Evolutionary conservation across 2,888 invertebrate species (phyloP).

Genomic region (Polyommatus iphigenia): DNA sequence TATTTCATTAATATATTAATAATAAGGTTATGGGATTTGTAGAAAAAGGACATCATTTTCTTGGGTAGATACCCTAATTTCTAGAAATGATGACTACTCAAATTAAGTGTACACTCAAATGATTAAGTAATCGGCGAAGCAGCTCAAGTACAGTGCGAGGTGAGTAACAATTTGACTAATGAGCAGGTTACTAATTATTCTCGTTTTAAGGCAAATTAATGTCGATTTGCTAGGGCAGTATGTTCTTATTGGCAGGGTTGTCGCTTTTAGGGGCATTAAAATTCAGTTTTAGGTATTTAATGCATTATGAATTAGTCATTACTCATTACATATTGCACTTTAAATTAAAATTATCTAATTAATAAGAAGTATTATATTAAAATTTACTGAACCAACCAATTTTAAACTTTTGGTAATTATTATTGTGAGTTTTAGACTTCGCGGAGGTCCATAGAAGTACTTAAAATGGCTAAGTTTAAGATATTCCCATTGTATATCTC

Average conservation of each 20-base stretch:
- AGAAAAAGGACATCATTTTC: neutral
- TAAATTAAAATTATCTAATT: no score
- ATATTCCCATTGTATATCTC: neutral
- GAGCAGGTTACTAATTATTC: conserved; percentile 10
- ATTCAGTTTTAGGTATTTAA: neutral
- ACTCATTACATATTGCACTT: no score
- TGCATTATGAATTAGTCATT: no score
- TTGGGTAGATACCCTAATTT: neutral
- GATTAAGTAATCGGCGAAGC: neutral
- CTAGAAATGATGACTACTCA: neutral
- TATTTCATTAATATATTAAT: no score
- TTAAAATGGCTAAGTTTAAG: neutral
- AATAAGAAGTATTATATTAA: no score
- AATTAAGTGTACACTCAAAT: neutral
- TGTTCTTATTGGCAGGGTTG: neutral
- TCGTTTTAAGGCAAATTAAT: neutral
- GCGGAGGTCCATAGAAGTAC: neutral
- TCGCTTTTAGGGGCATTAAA: neutral
- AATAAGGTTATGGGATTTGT: no score
- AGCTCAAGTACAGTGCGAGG: neutral
- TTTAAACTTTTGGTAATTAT: no score
- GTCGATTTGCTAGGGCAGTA: neutral
- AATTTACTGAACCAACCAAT: no score
- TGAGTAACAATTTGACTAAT: conserved; percentile 15
- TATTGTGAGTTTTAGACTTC: no score